These are phyloP conservation scores for Pollenia angustigena DNA, from an alignment of 2,888 invertebrate species.

Conservation along the genomic window DNA sequence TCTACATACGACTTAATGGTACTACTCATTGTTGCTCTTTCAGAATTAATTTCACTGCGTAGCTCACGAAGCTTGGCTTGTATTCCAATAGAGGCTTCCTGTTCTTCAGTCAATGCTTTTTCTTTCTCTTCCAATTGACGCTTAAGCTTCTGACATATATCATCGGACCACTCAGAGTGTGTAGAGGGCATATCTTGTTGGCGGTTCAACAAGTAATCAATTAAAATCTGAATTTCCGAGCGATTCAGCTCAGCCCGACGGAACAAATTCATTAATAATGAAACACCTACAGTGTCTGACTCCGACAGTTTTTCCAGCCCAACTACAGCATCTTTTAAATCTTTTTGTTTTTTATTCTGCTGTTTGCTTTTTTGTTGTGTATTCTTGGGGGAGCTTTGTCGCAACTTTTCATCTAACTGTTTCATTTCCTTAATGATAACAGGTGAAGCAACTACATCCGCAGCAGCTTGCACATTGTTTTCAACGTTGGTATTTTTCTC, in stretches of 20 bases:
- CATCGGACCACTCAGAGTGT: slow-evolving; percentile 94
- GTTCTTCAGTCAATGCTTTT: slow-evolving; percentile 89
- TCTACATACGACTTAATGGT: slow-evolving; percentile 81
- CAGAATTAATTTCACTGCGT: slow-evolving; percentile 85
- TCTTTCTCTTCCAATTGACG: slow-evolving; percentile 95
- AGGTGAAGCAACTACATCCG: slow-evolving; percentile 76
- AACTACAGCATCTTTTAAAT: slow-evolving; percentile 78
- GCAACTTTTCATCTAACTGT: slow-evolving; percentile 76
- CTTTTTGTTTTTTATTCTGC: slow-evolving; percentile 86
- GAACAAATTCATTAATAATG: slow-evolving; percentile 89
- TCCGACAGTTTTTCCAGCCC: slow-evolving; percentile 86
- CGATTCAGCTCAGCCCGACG: slow-evolving; percentile 93
- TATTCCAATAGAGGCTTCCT: slow-evolving; percentile 90
- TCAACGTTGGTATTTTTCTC: slow-evolving; percentile 56
- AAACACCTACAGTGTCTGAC: slow-evolving; percentile 89
- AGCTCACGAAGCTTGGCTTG: slow-evolving; percentile 92
- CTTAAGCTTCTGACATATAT: slow-evolving; percentile 93
- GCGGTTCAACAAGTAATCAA: slow-evolving; percentile 94
- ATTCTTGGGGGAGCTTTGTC: slow-evolving; percentile 81
- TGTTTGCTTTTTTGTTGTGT: slow-evolving; percentile 84
- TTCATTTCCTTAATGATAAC: slow-evolving; percentile 78
- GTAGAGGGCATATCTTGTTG: slow-evolving; percentile 91
- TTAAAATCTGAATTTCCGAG: slow-evolving; percentile 94
- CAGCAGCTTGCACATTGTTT: slow-evolving; percentile 53
- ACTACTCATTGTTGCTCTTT: slow-evolving; percentile 82